These are phyloP conservation scores for Thalassophryne amazonica DNA, from an alignment of 2,797 vertebrate genomes.

Conservation along the genomic window DNA sequence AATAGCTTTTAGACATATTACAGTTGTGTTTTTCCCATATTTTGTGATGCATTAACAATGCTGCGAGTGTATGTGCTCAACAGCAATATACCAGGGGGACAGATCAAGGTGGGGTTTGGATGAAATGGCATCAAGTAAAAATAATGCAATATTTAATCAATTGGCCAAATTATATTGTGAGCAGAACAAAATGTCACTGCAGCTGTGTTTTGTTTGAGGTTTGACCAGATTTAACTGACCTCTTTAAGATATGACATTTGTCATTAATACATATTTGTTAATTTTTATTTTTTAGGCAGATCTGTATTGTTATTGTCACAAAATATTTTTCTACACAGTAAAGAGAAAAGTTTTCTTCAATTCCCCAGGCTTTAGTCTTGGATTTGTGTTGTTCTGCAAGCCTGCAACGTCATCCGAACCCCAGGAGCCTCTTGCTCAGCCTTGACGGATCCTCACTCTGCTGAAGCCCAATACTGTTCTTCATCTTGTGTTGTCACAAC, in stretches of 20 bases:
- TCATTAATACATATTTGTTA: conserved; percentile 31
- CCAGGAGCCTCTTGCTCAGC: conserved; percentile 80
- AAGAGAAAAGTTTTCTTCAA: conserved; percentile 46
- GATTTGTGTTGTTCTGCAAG: conserved; percentile 61
- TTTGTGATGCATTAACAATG: conserved; percentile 88
- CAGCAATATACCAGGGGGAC: conserved; percentile 91
- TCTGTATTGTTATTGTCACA: conserved; percentile 33
- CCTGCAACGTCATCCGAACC: conserved; percentile 86
- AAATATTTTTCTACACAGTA: conserved; percentile 46
- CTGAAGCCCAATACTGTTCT: conserved; percentile 96
- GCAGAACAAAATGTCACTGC: too few species aligned
- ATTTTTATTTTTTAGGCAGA: conserved; percentile 32
- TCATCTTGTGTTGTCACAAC: conserved; percentile 99
- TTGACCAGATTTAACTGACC: conserved; percentile 4
- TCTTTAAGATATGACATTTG: conserved; percentile 27
- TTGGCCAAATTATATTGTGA: too few species aligned
- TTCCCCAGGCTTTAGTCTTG: conserved; percentile 47
- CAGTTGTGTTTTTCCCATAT: conserved; percentile 80
- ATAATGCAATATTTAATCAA: conserved; percentile 28
- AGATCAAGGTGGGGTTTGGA: conserved; percentile 91
- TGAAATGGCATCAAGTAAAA: conserved; percentile 73
- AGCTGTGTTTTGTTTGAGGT: background rate
- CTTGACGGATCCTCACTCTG: conserved; percentile 82
- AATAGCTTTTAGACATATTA: conserved; percentile 86
- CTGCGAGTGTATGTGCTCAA: conserved; percentile 98